Conservation (phyloP, 2,888 invertebrate genomes). For the Xestia sexstrigata region DNA sequence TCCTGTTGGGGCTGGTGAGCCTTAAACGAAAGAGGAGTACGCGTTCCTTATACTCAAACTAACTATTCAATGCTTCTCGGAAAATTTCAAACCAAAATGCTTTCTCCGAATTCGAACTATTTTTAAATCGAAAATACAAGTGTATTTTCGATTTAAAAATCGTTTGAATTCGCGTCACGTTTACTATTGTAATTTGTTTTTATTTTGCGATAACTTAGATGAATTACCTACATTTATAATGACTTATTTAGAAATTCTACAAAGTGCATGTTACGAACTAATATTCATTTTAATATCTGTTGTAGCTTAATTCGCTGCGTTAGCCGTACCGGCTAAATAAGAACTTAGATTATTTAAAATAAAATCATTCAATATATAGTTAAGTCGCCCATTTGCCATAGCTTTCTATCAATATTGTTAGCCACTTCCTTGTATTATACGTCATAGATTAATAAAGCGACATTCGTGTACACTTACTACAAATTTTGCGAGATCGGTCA, state of each 20-base stretch:
- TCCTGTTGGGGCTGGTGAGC: slow-evolving; percentile 28
- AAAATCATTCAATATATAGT: not conserved
- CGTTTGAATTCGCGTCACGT: too few species aligned
- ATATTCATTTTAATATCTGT: not conserved
- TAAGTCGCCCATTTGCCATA: too few species aligned
- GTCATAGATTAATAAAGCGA: too few species aligned
- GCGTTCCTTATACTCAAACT: not conserved
- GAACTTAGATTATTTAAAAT: not conserved
- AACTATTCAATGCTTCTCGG: not conserved
- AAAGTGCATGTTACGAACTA: not conserved
- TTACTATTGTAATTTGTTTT: not conserved
- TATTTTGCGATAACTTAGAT: not conserved
- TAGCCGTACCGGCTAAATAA: not conserved
- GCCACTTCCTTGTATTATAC: too few species aligned
- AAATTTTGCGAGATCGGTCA: not conserved
- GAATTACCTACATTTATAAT: not conserved
- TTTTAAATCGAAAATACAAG: too few species aligned
- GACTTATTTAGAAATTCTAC: too few species aligned
- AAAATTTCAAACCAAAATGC: not conserved
- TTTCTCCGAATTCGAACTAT: too few species aligned
- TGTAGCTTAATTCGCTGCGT: not conserved
- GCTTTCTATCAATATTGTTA: too few species aligned
- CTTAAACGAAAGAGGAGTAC: not conserved
- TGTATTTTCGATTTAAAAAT: too few species aligned
- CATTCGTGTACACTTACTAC: not conserved